These are phyloP conservation scores for Whitmania pigra DNA, from an alignment of 1,140 invertebrate genomes.

Conservation along the genomic window DNA sequence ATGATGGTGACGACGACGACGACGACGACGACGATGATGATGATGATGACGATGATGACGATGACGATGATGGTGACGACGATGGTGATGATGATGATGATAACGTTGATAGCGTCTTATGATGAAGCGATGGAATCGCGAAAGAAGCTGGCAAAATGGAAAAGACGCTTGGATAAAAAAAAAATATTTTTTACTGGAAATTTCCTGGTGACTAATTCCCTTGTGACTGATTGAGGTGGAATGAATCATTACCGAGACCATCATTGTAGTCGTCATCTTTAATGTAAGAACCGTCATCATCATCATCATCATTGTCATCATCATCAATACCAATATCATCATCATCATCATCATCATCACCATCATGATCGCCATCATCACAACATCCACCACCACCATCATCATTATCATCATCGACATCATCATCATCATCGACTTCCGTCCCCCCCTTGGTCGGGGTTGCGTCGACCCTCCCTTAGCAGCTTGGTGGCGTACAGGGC, in stretches of 20 bases:
- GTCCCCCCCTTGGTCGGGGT: neutral
- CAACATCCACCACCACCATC: no score
- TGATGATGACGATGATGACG: no score
- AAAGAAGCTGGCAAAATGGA: no score
- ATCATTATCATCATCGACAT: neutral
- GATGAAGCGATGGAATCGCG: no score
- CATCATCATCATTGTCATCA: neutral
- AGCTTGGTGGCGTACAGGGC: conserved; percentile 7
- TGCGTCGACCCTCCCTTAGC: neutral
- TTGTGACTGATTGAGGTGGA: neutral
- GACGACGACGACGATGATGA: no score
- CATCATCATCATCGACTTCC: neutral
- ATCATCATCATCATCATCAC: neutral
- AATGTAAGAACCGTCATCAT: neutral
- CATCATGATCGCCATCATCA: neutral
- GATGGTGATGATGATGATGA: no score
- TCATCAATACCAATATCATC: neutral
- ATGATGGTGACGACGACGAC: no score
- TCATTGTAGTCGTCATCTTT: neutral
- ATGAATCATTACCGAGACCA: no score
- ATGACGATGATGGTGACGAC: no score
- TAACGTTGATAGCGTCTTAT: no score
- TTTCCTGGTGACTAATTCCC: neutral
- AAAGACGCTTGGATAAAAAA: no score
- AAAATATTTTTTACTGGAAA: neutral